Evolutionary conservation across 2,113 vertebrate species (phyloP).

Genomic region (Oriolus oriolus): DNA sequence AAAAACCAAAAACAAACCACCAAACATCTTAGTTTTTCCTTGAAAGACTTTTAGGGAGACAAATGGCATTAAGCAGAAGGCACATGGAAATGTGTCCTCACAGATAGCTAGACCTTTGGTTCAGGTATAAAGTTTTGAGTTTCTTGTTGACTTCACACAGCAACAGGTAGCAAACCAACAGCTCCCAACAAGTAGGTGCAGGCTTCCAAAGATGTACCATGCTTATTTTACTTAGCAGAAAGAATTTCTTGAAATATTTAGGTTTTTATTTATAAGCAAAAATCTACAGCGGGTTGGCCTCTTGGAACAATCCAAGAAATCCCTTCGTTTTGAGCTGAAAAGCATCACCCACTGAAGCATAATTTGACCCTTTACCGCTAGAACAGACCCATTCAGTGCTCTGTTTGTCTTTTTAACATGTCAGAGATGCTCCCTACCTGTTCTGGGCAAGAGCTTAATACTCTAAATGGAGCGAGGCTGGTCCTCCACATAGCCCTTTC

Average conservation of each 20-base stretch:
- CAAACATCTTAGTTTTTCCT: neutral
- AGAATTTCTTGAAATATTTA: neutral
- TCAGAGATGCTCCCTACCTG: neutral
- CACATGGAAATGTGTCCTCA: rapidly evolving
- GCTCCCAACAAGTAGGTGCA: neutral
- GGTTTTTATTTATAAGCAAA: neutral
- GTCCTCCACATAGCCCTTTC: neutral
- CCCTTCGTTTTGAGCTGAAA: neutral
- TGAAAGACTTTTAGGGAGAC: neutral
- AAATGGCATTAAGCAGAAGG: neutral
- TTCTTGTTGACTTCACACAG: neutral
- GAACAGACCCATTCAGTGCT: neutral
- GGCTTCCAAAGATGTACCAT: neutral
- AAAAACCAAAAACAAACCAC: too few relatives aligned
- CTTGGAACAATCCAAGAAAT: neutral
- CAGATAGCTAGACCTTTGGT: neutral
- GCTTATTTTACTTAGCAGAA: neutral
- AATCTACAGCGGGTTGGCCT: rapidly evolving
- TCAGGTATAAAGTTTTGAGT: neutral
- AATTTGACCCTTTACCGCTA: neutral
- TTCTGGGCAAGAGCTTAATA: neutral
- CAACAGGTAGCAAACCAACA: neutral
- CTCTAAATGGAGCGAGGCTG: neutral
- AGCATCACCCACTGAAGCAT: neutral
- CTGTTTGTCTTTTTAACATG: neutral